Base-by-base conservation (phyloP, 2,888 invertebrate species). In the Aporophyla lueneburgensis region DNA sequence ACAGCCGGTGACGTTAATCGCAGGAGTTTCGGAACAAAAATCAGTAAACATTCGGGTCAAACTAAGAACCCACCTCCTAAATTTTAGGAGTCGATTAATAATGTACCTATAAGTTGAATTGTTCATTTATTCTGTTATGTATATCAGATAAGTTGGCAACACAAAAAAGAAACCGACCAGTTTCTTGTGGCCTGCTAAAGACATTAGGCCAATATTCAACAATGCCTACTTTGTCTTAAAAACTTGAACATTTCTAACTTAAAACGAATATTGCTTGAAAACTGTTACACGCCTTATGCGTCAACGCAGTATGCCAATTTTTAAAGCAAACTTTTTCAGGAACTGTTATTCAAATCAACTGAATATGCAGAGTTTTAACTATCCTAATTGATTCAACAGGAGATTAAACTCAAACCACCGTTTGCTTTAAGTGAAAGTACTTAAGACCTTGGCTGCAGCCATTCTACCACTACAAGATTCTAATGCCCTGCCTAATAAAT, bases 341-440 rank as follows among this genome's bases (percentile, higher is more conserved):
- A 59, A 49, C 53, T 40, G 53, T 54, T 54, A 62, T 56, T 27
- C 2, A 2, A 7, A 54, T 63, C 9, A 67, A 43, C 21, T 56
- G 0, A 27, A 19, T 7, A 7, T 19, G 2, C 27, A 51, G 19
- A 16, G 12, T 19, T 16, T 21, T 16, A 4, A 53, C 21, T 46
- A 27, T 24, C 49, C 9, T 33, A 27, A 62, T 65, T 61, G 49
- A 43, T 61, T 46, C 7, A 61, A 61, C 21, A 69, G 56, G 54
- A 61, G 62, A 61, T 24, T 49, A 49, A 46, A 58, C 21, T 65
- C 54, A 65, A 71, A 76, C 62, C 21, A 7, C 46, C 33, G 68
- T n/a, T 62, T 59, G 49, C 27, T 24, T 21, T 49, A 58, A 77
- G 83, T 83, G 83, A 83, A 81, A 83, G 82, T 81, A 66, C n/a